phyloP scores from a whole-genome alignment of 2,113 vertebrate genomes.

The Periophthalmus modestus region DNA sequence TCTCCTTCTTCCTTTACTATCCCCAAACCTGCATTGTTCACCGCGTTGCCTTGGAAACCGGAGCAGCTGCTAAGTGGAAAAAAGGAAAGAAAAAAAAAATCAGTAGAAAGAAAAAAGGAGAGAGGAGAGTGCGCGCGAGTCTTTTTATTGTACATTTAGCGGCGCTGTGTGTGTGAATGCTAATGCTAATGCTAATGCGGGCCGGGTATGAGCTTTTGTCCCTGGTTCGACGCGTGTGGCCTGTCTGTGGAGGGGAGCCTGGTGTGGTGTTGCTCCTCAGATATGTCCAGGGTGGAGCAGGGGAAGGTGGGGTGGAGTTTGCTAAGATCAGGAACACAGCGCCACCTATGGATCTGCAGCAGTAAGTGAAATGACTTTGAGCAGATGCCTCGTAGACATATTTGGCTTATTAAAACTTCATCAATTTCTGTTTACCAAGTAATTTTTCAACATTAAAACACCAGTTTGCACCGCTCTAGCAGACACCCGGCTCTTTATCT shows the following conservation, averaged over 20 bases:
- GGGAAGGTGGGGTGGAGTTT: conserved; percentile 87
- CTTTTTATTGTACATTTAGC: conserved; percentile 76
- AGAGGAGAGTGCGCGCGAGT: conserved; percentile 70
- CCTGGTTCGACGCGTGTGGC: conserved; percentile 76
- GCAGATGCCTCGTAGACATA: no score
- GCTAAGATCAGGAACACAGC: conserved; percentile 81
- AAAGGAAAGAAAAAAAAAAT: conserved; percentile 56
- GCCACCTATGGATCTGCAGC: no score
- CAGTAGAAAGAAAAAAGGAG: background rate
- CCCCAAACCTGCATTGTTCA: conserved; percentile 83
- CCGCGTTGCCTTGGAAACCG: conserved; percentile 85
- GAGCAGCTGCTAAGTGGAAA: conserved; percentile 92
- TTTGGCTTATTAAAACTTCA: no score
- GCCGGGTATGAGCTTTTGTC: conserved; percentile 68
- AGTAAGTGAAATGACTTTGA: no score
- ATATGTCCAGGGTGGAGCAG: conserved; percentile 59
- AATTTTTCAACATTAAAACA: no score
- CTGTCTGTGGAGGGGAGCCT: conserved; percentile 52
- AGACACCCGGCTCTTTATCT: no score
- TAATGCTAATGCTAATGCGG: conserved; percentile 69
- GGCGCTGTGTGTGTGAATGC: conserved; percentile 68
- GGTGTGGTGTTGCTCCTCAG: conserved; percentile 68
- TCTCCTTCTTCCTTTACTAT: conserved; percentile 43
- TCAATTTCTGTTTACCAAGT: no score
- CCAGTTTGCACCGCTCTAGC: no score